Conservation (phyloP, 2,113 vertebrate species). For the Aldabrachelys gigantea region DNA sequence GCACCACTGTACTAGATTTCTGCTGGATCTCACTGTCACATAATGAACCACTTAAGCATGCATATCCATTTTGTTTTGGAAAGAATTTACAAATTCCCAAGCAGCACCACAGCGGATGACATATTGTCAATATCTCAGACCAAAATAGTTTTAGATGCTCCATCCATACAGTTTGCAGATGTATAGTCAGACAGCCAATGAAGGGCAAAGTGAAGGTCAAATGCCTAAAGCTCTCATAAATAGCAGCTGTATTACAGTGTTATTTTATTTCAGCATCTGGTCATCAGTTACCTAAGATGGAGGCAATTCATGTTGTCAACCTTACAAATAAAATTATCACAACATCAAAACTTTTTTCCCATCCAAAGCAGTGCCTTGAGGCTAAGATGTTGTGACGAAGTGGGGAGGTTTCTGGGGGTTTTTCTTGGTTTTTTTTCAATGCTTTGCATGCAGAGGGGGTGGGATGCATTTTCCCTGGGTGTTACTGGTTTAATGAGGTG, state of each 20-base stretch:
- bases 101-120: conserved; percentile 48
- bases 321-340: conserved; percentile 69
- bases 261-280: background rate
- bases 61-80: conserved; percentile 63
- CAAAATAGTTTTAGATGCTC: conserved; percentile 59
- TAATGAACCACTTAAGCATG: conserved; percentile 70
- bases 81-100: conserved; percentile 62
- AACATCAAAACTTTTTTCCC: conserved; percentile 25
- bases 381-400: background rate
- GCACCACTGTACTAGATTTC: conserved; percentile 64
- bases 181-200: conserved; percentile 2
- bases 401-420: too few relatives aligned
- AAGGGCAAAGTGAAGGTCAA: conserved; percentile 61
- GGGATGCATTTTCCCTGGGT: too few relatives aligned
- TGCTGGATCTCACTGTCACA: conserved; percentile 59
- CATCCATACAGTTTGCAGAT: background rate
- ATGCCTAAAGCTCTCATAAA: conserved; percentile 7
- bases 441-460: too few relatives aligned
- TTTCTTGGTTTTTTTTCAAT: too few relatives aligned
- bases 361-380: background rate
- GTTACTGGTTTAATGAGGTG: too few relatives aligned
- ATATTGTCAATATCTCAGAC: conserved; percentile 62
- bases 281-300: conserved; percentile 40
- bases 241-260: background rate
- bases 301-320: conserved; percentile 53